Conservation (phyloP, 2,797 vertebrate genomes). For the Sebastes trivittatus region DNA sequence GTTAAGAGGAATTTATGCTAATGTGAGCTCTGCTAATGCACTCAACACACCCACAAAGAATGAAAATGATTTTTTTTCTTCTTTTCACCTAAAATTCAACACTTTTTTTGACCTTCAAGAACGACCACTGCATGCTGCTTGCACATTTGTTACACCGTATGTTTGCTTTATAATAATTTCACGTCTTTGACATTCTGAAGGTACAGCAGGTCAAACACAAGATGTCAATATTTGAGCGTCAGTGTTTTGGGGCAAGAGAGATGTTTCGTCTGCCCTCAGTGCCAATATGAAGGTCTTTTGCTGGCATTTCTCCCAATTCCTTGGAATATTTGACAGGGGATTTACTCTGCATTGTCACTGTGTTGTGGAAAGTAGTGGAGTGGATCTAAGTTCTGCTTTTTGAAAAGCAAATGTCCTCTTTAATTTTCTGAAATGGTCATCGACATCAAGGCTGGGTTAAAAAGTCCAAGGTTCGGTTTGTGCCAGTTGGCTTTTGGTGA, state of each 20-base stretch:
- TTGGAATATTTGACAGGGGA: conserved; percentile 31
- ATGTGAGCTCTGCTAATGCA: conserved; percentile 41
- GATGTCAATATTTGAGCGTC: conserved; percentile 53
- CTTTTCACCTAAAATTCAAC: not conserved
- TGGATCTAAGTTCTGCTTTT: not conserved
- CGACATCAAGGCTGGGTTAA: not conserved
- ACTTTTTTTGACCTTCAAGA: conserved; percentile 34
- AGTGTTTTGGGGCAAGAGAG: conserved; percentile 33
- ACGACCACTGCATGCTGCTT: not conserved
- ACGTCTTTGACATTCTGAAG: conserved; percentile 61
- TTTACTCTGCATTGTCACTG: conserved; percentile 21
- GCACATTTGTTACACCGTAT: conserved; percentile 6
- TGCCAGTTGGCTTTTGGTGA: not conserved
- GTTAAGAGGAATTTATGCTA: conserved; percentile 73
- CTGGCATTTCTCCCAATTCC: conserved; percentile 35
- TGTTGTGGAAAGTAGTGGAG: not conserved
- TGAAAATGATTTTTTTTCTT: not conserved
- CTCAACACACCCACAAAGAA: conserved; percentile 32
- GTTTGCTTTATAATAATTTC: conserved; percentile 53
- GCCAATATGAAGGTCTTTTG: conserved; percentile 32
- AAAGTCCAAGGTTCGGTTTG: not conserved
- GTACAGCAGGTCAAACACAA: conserved; percentile 42
- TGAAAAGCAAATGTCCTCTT: not conserved
- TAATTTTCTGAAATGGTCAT: not conserved
- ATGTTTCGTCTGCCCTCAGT: conserved; percentile 34